phyloP scores from a whole-genome alignment of 2,797 vertebrate species.

The Crocidura indochinensis region DNA sequence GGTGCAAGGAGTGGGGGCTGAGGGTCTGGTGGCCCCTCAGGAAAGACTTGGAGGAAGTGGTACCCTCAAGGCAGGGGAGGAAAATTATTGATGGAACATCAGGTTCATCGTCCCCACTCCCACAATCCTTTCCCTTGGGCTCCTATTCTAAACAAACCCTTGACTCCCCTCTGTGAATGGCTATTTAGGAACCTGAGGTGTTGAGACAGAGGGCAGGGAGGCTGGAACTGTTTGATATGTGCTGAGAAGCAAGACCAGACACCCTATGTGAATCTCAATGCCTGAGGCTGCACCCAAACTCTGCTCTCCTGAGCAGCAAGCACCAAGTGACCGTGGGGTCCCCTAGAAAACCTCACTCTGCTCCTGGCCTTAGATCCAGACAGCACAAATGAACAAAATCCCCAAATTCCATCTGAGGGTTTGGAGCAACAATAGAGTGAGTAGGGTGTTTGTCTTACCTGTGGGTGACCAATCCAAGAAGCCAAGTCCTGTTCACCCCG shows the following conservation, averaged over 20 bases:
- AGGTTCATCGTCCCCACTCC: neutral
- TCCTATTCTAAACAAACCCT: neutral
- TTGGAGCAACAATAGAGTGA: neutral
- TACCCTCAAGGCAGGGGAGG: no score
- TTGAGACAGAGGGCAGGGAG: neutral
- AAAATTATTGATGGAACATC: neutral
- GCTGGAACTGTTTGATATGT: neutral
- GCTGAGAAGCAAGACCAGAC: neutral
- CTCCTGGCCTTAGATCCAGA: neutral
- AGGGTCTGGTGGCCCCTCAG: neutral
- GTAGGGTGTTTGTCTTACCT: neutral
- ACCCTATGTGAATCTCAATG: neutral
- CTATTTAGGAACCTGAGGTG: neutral
- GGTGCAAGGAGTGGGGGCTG: neutral
- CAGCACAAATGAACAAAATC: neutral
- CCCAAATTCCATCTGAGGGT: neutral
- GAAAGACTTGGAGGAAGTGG: no score
- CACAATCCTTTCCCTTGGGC: neutral
- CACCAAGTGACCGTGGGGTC: neutral
- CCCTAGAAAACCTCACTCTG: no score
- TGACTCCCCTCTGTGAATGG: neutral
- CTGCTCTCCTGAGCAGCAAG: neutral
- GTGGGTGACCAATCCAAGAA: neutral
- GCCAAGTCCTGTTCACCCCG: no score
- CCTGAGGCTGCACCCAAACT: neutral